Base-by-base conservation (phyloP, 2,888 invertebrate species). In the Arctia plantaginis region DNA sequence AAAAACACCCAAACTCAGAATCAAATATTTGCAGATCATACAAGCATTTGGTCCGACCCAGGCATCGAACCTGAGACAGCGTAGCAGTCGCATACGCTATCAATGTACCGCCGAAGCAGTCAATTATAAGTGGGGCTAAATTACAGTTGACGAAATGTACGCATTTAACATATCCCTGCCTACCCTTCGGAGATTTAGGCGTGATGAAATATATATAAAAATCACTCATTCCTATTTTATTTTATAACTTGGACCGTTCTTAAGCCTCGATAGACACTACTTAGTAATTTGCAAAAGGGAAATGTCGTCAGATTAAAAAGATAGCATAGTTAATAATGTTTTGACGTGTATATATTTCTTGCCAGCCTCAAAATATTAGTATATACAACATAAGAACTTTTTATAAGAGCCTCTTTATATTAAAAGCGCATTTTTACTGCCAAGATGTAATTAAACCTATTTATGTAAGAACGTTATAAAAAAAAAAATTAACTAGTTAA, bases 231-330 rank as follows among this genome's bases (percentile, higher is more conserved):
- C 20, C 35, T 59, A 23, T 75, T 30, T 35, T 30, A 39, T 69
- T 66, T 73, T 77, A 10, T 79, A 12, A 74, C 77, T 87, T 85
- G 64, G 55, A 41, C 75, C 75, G 39, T 10, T 8, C 62, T 33
- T 23, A 62, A 71, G 67, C 71, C 72, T 72, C 64, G 69, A 73
- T 75, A 78, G 76, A 79, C 86, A 70, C 74, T 66, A 74, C 64
- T 82, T 83, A 84, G 83, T 87, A 87, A 88, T 86, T 83, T 84
- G 82, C 79, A 81, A 88, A 88, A 83, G 83, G 83, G 79, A 86
- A 87, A 87, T 83, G 86, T 87, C 81, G 76, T 79, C 77, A 66
- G 84, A 87, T 87, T 86, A 86, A 85, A 86, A 81, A 80, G 82
- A 83, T 82, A 77, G 71, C 74, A 74, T 68, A 76, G 84, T 86